Base-by-base conservation (phyloP, 1,140 invertebrate species). In the Leptinotarsa defecta region DNA sequence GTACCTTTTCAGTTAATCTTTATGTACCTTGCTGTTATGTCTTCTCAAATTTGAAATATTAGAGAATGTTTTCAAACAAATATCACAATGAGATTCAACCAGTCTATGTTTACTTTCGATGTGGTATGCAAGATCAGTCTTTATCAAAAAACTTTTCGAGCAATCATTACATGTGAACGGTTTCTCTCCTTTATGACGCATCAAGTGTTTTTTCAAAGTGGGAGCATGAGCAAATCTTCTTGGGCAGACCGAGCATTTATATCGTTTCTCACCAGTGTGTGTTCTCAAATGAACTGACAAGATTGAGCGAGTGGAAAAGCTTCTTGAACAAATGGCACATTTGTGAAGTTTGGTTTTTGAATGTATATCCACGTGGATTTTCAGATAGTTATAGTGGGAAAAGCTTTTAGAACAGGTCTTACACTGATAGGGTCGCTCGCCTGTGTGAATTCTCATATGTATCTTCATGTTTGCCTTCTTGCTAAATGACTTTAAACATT, bases 381-480 rank as follows among this genome's bases (percentile, higher is more conserved):
- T 57, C 52, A 57, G 15, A 15, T 57, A 4, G 52, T 57, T 57
- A 17, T n/a, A 5, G 15, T 57, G 52, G 52, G 52, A 17, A 57
- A 57, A 57, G 15, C n/a, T 57, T 8, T 57, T 57, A n/a, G 52
- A 57, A 57, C 52, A 57, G n/a, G 3, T 57, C 52, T 57, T 19
- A 83, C 95, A 96, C 74, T 89, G 87, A 81, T 91, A 93, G 0
- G 94, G 93, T 67, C 90, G 88, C 76, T 93, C 92, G 61, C 71
- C 74, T 17, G 77, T 73, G 69, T 81, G 79, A 19, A 71, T 34
- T 24, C 74, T 76, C 20, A 24, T 62, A 63, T 81, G 79, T 3
- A 63, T 71, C 19, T 77, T 78, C 69, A 79, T 68, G 64, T 76
- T 22, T n/a, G 74, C 68, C 65, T 77, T 78, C n/a, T 71, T 78